Conservation (phyloP, 1,140 invertebrate species). For the Zaprionus tsacasi region DNA sequence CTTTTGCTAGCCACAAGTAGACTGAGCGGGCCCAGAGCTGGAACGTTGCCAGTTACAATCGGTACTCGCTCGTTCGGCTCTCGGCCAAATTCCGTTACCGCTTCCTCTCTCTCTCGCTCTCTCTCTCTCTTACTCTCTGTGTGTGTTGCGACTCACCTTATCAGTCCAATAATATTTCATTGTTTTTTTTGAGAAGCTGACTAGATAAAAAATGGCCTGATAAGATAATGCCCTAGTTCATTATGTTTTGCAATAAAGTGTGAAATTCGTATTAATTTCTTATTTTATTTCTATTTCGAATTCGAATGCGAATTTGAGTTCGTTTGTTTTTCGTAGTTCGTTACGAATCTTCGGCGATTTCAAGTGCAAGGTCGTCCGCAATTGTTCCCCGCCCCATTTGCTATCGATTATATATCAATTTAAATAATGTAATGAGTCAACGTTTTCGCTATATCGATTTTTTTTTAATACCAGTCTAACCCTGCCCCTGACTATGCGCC, state of each 20-base stretch:
- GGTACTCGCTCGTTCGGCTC: constrained; percentile 35
- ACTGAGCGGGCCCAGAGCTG: constrained; percentile 59
- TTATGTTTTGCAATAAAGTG: constrained; percentile 61
- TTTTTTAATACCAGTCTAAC: constrained; percentile 60
- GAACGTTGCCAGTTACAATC: constrained; percentile 60
- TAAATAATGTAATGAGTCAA: constrained; percentile 55
- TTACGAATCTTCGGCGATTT: neutral
- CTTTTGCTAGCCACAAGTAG: constrained; percentile 71
- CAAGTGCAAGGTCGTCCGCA: constrained; percentile 42
- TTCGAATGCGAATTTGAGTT: neutral
- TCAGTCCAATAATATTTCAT: constrained; percentile 55
- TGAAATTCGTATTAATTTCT: neutral
- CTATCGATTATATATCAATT: constrained; percentile 64
- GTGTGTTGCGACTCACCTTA: constrained; percentile 44
- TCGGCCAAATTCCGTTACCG: constrained; percentile 46
- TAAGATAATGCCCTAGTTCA: constrained; percentile 60
- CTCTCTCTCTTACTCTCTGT: constrained; percentile 8
- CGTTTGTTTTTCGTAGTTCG: neutral
- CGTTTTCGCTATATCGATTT: constrained; percentile 64
- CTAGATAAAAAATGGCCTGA: constrained; percentile 54
- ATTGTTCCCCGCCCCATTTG: constrained; percentile 28
- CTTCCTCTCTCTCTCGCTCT: constrained; percentile 9
- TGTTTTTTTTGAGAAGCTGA: constrained; percentile 31
- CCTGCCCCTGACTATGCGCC: neutral
- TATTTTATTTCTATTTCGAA: constrained; percentile 5